Evolutionary conservation across 2,113 vertebrate genomes (phyloP), one percentile per base, ranked within the genome.

Genomic region (Actenoides lindsayi): DNA sequence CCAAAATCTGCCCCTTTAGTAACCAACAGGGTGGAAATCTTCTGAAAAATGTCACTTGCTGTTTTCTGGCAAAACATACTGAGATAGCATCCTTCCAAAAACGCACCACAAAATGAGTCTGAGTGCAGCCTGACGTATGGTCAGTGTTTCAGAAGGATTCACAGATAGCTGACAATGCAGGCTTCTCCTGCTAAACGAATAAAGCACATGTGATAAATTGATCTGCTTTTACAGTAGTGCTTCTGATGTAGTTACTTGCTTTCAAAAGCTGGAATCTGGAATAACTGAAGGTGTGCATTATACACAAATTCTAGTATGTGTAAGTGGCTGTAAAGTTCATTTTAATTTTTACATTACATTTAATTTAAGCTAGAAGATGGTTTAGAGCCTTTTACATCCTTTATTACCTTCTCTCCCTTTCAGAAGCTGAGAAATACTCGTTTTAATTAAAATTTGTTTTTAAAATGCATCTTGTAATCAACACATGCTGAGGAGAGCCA

Each of bases 401-500:
- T 83, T 86, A 70, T 42, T 83, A 24, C 8, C 17, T 80, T 77
- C 13, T 83, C 90, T 92, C 39, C 46, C 56, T 92, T 92, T 89
- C 48, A 78, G 51, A 60, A 78, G 59, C 56, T 80, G 33, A 90
- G 59, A 92, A 94, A 93, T 70, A 23, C 42, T 67, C 51, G 42
- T 81, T 83, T 77, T 95, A 96, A 96, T 96, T 96, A 97, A 95
- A 81, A 39, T 67, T 63, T 89, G 62, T 16, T 96, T 96, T 93
- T 70, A 83, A 95, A 96, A 92, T 94, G 60, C 78, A 6, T 88
- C 30, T 90, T 90, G 56, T 48, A 81, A 79, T 81, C 82, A 96
- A 6, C 30, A 23, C 82, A 78, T n/a, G 85, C 96, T 95, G 90
- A 83, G 88, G 88, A 75, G 79, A 93, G 56, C 76, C 42, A 67